Conservation (phyloP, 2,797 vertebrate genomes). For the Cynodonichthys magdalenae region DNA sequence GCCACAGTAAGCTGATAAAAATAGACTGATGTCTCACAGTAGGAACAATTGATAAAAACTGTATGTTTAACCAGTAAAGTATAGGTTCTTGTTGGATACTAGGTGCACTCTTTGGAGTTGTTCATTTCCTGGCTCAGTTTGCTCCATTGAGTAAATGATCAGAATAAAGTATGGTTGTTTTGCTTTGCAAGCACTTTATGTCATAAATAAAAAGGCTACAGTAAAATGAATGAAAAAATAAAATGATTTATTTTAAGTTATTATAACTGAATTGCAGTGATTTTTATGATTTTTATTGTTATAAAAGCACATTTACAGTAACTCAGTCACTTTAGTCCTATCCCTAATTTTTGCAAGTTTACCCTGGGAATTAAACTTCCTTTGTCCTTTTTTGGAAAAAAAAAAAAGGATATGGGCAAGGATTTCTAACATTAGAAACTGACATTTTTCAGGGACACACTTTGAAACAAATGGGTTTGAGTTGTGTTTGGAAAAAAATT, state of each 20-base stretch:
- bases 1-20: slow-evolving; percentile 8
- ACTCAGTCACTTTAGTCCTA: too few relatives aligned
- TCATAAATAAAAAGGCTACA: slow-evolving; percentile 48
- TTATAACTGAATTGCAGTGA: slow-evolving; percentile 45
- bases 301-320: slow-evolving; percentile 30
- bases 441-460: too few relatives aligned
- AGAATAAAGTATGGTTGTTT: slow-evolving; percentile 17
- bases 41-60: slow-evolving; percentile 30
- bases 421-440: too few relatives aligned
- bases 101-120: slow-evolving; percentile 45
- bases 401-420: too few relatives aligned
- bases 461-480: too few relatives aligned
- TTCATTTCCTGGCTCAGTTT: slow-evolving; percentile 39
- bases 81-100: slow-evolving; percentile 28
- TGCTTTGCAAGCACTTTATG: slow-evolving; percentile 22
- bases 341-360: too few relatives aligned
- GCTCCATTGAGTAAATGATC: slow-evolving; percentile 48
- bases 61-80: slow-evolving; percentile 8
- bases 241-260: slow-evolving; percentile 26
- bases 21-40: slow-evolving; percentile 29
- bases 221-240: slow-evolving; percentile 43
- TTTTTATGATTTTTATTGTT: slow-evolving; percentile 34
- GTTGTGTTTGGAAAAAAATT: too few relatives aligned
- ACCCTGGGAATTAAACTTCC: too few relatives aligned
- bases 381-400: too few relatives aligned